These are phyloP conservation scores for Pampus argenteus DNA, from an alignment of 2,797 vertebrate species.

Conservation along the genomic window DNA sequence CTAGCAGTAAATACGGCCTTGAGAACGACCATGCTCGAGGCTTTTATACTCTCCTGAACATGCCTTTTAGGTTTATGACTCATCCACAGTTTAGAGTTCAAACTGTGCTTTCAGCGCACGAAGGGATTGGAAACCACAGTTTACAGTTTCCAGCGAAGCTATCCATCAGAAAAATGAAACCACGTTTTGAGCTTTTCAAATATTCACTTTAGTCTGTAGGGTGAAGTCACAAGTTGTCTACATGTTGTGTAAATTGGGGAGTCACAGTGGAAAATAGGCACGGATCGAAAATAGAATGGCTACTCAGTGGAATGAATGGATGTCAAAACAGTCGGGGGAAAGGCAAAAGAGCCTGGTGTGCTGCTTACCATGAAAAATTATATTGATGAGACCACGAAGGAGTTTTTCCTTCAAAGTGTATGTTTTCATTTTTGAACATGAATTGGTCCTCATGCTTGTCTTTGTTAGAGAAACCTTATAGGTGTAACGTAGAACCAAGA, in stretches of 20 bases:
- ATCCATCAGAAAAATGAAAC: conserved; percentile 58
- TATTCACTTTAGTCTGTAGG: conserved; percentile 51
- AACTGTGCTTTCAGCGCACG: conserved; percentile 47
- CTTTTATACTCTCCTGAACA: conserved; percentile 46
- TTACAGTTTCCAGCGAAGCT: conserved; percentile 60
- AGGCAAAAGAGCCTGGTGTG: conserved; percentile 4
- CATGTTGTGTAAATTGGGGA: conserved; percentile 39
- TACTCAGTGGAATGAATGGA: conserved; percentile 34
- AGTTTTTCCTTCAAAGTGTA: background rate
- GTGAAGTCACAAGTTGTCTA: conserved; percentile 51
- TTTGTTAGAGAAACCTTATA: conserved; percentile 11
- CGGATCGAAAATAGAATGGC: conserved; percentile 29
- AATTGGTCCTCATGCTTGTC: conserved; percentile 17
- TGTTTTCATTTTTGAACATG: conserved; percentile 45
- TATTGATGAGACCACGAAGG: conserved; percentile 46
- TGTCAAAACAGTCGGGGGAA: conserved; percentile 41
- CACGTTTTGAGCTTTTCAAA: conserved; percentile 42
- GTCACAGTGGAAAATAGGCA: conserved; percentile 50
- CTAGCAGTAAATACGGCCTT: conserved; percentile 57
- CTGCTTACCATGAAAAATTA: conserved; percentile 42
- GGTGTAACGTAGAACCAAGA: conserved; percentile 17
- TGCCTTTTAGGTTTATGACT: conserved; percentile 53
- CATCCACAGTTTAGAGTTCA: conserved; percentile 50
- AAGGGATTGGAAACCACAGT: conserved; percentile 57
- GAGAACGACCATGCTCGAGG: conserved; percentile 32